Base-by-base conservation (phyloP, 2,888 invertebrate genomes). In the Escarpia spicata region DNA sequence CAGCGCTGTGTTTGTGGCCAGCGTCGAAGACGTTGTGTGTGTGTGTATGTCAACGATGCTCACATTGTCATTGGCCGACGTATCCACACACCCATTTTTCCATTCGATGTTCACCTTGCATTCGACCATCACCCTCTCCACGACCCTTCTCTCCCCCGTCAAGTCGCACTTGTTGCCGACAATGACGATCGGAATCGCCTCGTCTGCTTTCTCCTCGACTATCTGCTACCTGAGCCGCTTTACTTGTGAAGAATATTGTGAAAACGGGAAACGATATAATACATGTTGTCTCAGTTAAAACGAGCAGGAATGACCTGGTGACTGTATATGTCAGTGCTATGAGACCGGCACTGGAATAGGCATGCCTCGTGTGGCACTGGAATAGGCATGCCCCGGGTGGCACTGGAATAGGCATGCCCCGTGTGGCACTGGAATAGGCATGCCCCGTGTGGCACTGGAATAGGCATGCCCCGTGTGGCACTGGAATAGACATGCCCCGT, bases 141-240 rank as follows among this genome's bases (percentile, higher is more conserved):
- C 75, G 75, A 75, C 19, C 3, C 75, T 26, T 6, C 75, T 75
- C 26, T 75, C 45, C 10, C 44, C 44, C 12, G 91, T 90, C 12
- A 93, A 52, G 92, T 93, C 93, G 15, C 89, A 43, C 90, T 93
- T 93, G 92, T 93, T 93, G 58, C 92, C 93, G 26, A 92, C 94
- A 37, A 99, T 98, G 89, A 99, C 99, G 95, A 99, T 98, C 0
- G 99, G 99, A n/a, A 99, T 98, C 95, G 98, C 98, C 93, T 96
- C 95, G 93, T 98, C 98, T 2, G 97, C 97, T 92, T 98, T 97
- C 95, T 98, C 98, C 95, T 98, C 98, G 94, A 98, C 97, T 93
- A 98, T 98, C 97, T 98, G 98, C 96, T 95, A 95, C 95, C 96
- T 95, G 12, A 96, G 93, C 90, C 94, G 94, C 92, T 95, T 95